phyloP scores from a whole-genome alignment of 2,797 vertebrate species.

The Margarornis squamiger region DNA sequence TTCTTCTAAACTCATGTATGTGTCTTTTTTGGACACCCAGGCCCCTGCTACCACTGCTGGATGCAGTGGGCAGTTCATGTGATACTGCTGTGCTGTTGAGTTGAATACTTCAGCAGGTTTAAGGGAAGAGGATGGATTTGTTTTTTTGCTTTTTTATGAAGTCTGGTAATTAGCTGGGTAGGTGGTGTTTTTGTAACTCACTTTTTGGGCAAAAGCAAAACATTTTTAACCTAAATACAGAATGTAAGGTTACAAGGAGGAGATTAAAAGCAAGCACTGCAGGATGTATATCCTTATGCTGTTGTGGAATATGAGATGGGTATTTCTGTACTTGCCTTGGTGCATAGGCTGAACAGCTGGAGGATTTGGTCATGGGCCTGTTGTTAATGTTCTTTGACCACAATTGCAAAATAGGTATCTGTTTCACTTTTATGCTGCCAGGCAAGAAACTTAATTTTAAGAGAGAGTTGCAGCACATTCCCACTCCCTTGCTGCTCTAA shows the following conservation, averaged over 20 bases:
- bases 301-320: not conserved
- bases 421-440: not conserved
- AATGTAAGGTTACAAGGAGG: not conserved
- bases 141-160: not conserved
- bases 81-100: not conserved
- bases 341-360: not conserved
- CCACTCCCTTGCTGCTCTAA: not conserved
- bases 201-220: not conserved
- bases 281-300: not conserved
- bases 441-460: conserved; percentile 1
- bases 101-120: not conserved
- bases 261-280: not conserved
- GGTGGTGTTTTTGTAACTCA: not conserved
- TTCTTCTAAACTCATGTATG: not conserved
- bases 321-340: not conserved
- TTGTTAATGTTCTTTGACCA: not conserved
- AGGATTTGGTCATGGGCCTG: not conserved
- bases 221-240: not conserved
- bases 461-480: not conserved
- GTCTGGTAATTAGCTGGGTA: not conserved
- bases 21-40: not conserved
- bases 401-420: not conserved
- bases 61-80: fast-evolving
- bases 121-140: not conserved
- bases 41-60: fast-evolving